Evolutionary conservation across 2,113 vertebrate species (phyloP), one percentile per base, ranked within the genome.

Genomic region (Microcebus griseorufus): DNA sequence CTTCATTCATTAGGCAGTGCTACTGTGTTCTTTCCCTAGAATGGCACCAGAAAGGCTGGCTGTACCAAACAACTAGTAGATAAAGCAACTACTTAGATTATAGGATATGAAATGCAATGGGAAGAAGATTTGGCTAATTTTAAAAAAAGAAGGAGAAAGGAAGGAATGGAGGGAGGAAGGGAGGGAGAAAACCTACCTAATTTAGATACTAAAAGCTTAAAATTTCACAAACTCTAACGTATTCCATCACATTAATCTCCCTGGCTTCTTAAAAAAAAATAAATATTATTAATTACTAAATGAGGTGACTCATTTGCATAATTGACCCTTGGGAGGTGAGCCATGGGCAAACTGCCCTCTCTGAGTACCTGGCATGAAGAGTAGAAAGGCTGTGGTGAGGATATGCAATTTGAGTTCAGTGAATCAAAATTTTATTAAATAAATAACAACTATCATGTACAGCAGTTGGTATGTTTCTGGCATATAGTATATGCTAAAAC

Each of bases 1-100:
- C 58, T 97, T 93, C 89, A 76, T 87, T 95, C 69, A 92, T 88
- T 95, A 94, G 69, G 55, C 6, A 42, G 32, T 20, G 17, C 37
- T 79, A 39, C 34, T 45, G 16, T 79, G 45, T 70, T 94, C 73
- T 88, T 86, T 78, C n/a, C 39, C 17, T 29, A 93, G 75, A 95
- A 88, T 32, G 64, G 18, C 17, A 93, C 53, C 39, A 48, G 18
- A 69, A 76, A 23, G 42, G 17, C 27, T 96, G 39, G 11, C 3
- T 72, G 73, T 60, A 70, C 60, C 88, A 82, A 75, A 27, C 5
- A 58, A 42, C 39, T 51, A 53, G 29, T 37, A 69, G 53, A 73
- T 81, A 5, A 79, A 93, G 12, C 2, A 16, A 25, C 45, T 90
- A 37, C 13, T 69, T 6, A 14, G 20, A 48, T 72, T 69, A n/a